Percentiles rank a stretch among this genome's conserved stretches.
These are phyloP conservation scores for Argyresthia albistria DNA, from an alignment of 2,888 invertebrate genomes.

Conservation along the genomic window DNA sequence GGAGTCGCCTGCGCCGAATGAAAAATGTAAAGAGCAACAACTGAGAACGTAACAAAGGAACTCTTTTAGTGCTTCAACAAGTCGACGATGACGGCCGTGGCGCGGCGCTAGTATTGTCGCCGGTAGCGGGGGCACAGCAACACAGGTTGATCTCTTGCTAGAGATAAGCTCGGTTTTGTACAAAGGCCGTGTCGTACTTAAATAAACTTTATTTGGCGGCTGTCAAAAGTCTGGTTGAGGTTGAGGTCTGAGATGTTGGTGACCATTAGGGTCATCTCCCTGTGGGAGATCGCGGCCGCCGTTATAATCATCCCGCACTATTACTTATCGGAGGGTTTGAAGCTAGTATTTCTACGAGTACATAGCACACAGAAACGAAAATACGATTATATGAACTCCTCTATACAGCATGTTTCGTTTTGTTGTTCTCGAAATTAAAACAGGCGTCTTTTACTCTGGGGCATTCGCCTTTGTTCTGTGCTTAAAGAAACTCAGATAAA, in stretches of 20 bases:
- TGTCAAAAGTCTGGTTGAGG: too few species aligned
- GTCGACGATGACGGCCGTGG: not conserved
- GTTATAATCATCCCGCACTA: too few species aligned
- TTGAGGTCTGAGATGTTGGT: too few species aligned
- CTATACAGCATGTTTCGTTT: not conserved
- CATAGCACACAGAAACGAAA: too few species aligned
- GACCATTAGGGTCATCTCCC: too few species aligned
- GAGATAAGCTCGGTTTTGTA: too few species aligned
- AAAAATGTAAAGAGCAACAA: not conserved
- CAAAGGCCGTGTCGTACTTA: too few species aligned
- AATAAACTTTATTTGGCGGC: too few species aligned
- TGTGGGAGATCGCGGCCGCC: too few species aligned
- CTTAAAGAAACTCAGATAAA: constrained; percentile 16
- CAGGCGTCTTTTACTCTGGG: constrained; percentile 14
- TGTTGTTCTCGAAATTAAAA: constrained; percentile 27
- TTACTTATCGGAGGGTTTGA: too few species aligned
- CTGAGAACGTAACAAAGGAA: not conserved
- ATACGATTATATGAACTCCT: not conserved
- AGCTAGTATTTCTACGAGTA: too few species aligned
- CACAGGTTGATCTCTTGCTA: too few species aligned
- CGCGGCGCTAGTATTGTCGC: not conserved
- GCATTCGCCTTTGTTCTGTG: constrained; percentile 21
- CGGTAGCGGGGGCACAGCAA: not conserved
- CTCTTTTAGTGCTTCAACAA: not conserved
- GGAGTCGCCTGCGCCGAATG: not conserved